Conservation (phyloP, 1,140 invertebrate genomes). For the Homalodisca vitripennis region DNA sequence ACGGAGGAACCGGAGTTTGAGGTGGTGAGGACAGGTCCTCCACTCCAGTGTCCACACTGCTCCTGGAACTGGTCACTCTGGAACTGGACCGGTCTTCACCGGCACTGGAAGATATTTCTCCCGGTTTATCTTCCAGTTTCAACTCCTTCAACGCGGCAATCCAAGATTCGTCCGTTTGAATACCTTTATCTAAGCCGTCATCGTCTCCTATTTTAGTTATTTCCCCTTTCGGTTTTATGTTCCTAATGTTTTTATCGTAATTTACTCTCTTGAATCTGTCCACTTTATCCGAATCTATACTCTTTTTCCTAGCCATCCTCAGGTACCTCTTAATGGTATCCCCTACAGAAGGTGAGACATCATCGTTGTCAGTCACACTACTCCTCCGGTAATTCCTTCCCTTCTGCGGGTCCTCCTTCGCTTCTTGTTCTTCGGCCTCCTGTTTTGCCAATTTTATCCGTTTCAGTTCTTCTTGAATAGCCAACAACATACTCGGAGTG, state of each 20-base stretch:
- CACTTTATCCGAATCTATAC: conserved; percentile 72
- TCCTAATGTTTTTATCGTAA: conserved; percentile 79
- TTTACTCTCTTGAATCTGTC: conserved; percentile 85
- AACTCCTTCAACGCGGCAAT: conserved; percentile 49
- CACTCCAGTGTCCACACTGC: conserved; percentile 54
- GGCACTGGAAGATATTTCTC: conserved; percentile 35
- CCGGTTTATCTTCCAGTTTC: conserved; percentile 45
- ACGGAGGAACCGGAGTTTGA: conserved; percentile 51
- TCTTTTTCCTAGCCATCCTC: conserved; percentile 81
- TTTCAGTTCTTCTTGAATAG: conserved; percentile 52
- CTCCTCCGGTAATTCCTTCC: conserved; percentile 51
- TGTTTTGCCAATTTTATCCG: conserved; percentile 40
- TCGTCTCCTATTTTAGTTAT: conserved; percentile 69
- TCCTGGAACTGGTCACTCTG: conserved; percentile 54
- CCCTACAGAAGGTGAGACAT: conserved; percentile 79
- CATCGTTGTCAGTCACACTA: conserved; percentile 77
- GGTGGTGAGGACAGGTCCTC: conserved; percentile 35
- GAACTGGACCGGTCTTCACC: conserved; percentile 41
- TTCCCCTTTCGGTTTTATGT: conserved; percentile 77
- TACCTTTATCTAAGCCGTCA: conserved; percentile 68
- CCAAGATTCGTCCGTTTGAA: conserved; percentile 74
- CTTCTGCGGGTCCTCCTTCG: conserved; percentile 47
- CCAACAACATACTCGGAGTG: conserved; percentile 52
- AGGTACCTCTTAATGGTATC: conserved; percentile 82
- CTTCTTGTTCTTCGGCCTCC: conserved; percentile 47